A percentile compares a stretch with the other conserved stretches of the same genome.
Evolutionary conservation across 1,140 invertebrate genomes (phyloP).

Genomic region (Leptoteleia sp.): DNA sequence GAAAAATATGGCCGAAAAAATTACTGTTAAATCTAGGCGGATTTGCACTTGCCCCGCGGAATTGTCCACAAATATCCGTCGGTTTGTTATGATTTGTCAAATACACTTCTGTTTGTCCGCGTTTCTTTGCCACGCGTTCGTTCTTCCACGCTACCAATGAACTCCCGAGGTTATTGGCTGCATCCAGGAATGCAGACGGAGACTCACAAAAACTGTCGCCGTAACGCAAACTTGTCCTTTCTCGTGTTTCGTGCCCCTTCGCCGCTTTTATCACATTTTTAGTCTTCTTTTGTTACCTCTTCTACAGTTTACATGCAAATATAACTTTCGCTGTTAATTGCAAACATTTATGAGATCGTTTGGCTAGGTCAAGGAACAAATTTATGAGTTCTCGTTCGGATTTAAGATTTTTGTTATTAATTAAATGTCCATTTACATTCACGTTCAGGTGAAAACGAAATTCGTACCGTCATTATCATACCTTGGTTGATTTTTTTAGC

Average conservation of each 20-base stretch:
- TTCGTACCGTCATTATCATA: too few species aligned
- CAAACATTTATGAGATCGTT: too few species aligned
- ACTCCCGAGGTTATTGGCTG: slow-evolving; percentile 72
- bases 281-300: slow-evolving; percentile 12
- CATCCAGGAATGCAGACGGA: slow-evolving; percentile 71
- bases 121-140: slow-evolving; percentile 8
- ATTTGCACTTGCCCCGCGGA: slow-evolving; percentile 2
- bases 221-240: slow-evolving; percentile 62
- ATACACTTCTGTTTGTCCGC: slow-evolving; percentile 10
- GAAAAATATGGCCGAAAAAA: too few species aligned
- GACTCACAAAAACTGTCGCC: slow-evolving; percentile 69
- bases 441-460: too few species aligned
- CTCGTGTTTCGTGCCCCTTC: slow-evolving; percentile 35
- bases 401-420: too few species aligned
- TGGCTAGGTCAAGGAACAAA: too few species aligned
- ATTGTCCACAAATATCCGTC: not conserved
- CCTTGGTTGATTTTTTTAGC: too few species aligned
- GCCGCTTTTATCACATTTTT: slow-evolving; percentile 31
- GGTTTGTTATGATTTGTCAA: slow-evolving; percentile 22
- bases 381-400: too few species aligned
- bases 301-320: slow-evolving; percentile 7
- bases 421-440: too few species aligned
- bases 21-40: not conserved
- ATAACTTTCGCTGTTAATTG: too few species aligned
- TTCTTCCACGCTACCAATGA: slow-evolving; percentile 55